Evolutionary conservation across 2,797 vertebrate species (phyloP).

Genomic region (Nothura maculosa): DNA sequence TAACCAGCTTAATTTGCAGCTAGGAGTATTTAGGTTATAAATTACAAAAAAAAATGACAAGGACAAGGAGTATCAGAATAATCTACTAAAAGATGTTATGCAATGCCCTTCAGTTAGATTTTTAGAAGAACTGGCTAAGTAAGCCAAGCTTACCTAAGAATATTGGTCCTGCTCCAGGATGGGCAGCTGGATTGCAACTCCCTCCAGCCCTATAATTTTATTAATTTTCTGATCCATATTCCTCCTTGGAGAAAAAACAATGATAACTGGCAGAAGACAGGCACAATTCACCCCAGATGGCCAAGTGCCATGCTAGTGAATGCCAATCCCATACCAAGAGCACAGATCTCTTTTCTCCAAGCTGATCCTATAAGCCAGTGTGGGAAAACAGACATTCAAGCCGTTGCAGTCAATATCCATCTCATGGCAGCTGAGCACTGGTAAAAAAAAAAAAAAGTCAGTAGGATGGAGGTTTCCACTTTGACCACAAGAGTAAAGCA

Average conservation of each 20-base stretch:
- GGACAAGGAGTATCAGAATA: neutral
- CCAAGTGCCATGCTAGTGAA: neutral
- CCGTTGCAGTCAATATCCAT: neutral
- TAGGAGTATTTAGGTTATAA: neutral
- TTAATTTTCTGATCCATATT: neutral
- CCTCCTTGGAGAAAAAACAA: neutral
- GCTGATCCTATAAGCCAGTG: neutral
- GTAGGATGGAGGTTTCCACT: neutral
- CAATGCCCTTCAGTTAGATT: neutral
- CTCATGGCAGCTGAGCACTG: neutral
- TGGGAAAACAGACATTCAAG: rapidly evolving
- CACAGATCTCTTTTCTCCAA: neutral
- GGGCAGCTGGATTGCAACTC: neutral
- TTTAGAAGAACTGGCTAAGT: neutral
- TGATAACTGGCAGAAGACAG: neutral
- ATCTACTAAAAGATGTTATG: neutral
- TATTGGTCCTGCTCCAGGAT: neutral
- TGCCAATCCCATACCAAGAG: neutral
- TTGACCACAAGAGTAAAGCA: neutral
- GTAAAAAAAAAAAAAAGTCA: neutral
- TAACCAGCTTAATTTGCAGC: conserved; percentile 22
- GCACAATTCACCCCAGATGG: rapidly evolving
- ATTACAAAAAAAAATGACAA: neutral
- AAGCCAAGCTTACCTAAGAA: neutral
- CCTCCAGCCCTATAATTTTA: neutral